Evolutionary conservation across 1,140 invertebrate genomes (phyloP), one percentile per base, ranked within the genome.

Genomic region (Lycorma delicatula): DNA sequence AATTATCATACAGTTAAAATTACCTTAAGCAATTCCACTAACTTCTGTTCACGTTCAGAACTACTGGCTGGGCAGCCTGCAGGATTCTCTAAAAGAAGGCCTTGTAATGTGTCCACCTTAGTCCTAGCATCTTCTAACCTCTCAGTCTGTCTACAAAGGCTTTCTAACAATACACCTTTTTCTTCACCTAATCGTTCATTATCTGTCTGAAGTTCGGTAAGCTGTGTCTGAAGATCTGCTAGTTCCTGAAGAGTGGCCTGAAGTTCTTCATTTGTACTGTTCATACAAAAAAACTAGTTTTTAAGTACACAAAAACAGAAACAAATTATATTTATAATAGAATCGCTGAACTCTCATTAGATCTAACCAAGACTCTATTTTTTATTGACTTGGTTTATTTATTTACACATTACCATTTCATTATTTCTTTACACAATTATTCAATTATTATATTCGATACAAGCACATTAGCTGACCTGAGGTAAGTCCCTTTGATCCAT

Each of bases 191-290:
- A 75, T 58, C 86, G 78, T 64, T 93, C 87, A 71, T 94, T 94
- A 68, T 93, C 90, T 3, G 84, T 79, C 69, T 93, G 90, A 2
- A 93, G 77, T 67, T 93, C 91, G 7, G 82, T 83, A 51, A 95
- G 76, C 71, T 92, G 89, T 23, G 84, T 79, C 72, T 89, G 91
- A 28, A 96, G 75, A 71, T 96, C 93, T 29, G 89, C 86, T 53
- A 96, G 74, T 73, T 96, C 93, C 64, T 94, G 92, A 38, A 96
- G 76, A 0, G 93, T 96, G 0, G 93, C 93, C 74, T 96, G 92
- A 1, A 97, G 75, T 72, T 97, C 93, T 74, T 97, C 93, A 69
- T 90, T 93, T n/a, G 93, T 96, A 49, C 86, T 85, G 63, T 75
- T n/a, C n/a, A n/a, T n/a, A n/a, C 81, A 68, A 76, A 34, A 13